phyloP scores from a whole-genome alignment of 37 sponge, comb jelly and placozoan genomes.

The Haliclona indistincta region DNA sequence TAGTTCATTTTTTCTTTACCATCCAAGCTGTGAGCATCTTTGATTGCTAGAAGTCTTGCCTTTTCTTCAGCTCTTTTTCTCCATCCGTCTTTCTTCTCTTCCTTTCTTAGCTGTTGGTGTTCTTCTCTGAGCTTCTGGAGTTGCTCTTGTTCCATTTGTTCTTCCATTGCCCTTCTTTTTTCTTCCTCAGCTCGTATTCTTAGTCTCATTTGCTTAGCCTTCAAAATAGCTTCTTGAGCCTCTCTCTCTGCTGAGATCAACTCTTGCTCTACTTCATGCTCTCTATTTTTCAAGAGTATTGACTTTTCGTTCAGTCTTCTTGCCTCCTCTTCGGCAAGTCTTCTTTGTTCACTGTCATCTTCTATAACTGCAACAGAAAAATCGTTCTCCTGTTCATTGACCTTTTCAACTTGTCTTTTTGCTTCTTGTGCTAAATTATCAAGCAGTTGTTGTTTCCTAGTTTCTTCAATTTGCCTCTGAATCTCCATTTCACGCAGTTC shows the following conservation, averaged over 20 bases:
- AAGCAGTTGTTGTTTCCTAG: constrained; percentile 21
- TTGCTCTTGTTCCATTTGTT: background rate
- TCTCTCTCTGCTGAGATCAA: background rate
- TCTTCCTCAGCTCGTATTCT: background rate
- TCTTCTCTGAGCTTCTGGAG: constrained; percentile 5
- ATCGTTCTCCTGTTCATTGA: too few relatives aligned
- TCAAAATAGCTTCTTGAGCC: background rate
- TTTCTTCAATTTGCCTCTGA: constrained; percentile 18
- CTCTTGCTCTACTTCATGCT: background rate
- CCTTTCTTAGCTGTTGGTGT: background rate
- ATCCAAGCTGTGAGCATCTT: too few relatives aligned
- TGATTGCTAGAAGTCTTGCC: too few relatives aligned
- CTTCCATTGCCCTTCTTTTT: constrained; percentile 1
- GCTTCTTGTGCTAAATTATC: constrained; percentile 21
- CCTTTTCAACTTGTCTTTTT: background rate
- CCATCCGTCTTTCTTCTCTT: constrained; percentile 10
- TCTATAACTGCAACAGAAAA: too few relatives aligned
- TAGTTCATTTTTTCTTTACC: constrained; percentile 31
- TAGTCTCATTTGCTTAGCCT: background rate
- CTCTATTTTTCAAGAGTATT: too few relatives aligned
- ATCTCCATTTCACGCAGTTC: constrained; percentile 44
- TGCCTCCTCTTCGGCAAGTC: background rate
- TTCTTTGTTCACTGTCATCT: background rate
- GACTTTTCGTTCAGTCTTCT: too few relatives aligned
- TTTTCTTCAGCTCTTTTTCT: background rate